A percentile compares a stretch with the other conserved stretches of the same genome.
These are phyloP conservation scores for Leptopilina myrica DNA, from an alignment of 2,888 invertebrate genomes.

Conservation along the genomic window DNA sequence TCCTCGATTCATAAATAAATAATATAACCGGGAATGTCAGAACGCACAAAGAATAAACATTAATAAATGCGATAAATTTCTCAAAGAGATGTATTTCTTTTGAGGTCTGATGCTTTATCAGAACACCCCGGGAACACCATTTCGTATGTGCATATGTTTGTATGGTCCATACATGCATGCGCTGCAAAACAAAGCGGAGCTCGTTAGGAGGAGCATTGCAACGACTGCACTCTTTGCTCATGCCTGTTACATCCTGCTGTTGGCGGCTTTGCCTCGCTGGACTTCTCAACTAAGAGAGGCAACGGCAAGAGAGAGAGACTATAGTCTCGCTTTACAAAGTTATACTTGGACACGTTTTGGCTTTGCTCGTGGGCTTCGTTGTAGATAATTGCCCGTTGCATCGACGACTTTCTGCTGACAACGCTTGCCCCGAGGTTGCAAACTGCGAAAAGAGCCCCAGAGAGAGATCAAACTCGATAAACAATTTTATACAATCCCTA, in stretches of 20 bases:
- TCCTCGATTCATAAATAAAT: no score
- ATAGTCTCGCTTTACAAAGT: constrained; percentile 53
- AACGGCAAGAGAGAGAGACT: constrained; percentile 18
- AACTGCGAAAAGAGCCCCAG: constrained; percentile 25
- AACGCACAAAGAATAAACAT: neutral
- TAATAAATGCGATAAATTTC: constrained; percentile 26
- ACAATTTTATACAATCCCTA: constrained; percentile 35
- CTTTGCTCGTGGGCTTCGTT: constrained; percentile 57
- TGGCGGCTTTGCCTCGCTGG: constrained; percentile 47
- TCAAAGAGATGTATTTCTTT: neutral
- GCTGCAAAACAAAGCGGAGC: constrained; percentile 76
- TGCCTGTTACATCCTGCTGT: constrained; percentile 56
- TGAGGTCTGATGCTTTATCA: constrained; percentile 31
- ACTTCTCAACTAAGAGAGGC: constrained; percentile 47
- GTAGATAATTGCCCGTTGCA: constrained; percentile 62
- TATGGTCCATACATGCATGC: constrained; percentile 66
- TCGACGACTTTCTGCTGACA: constrained; percentile 45
- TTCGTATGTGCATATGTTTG: constrained; percentile 63
- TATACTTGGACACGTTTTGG: constrained; percentile 63
- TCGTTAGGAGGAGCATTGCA: constrained; percentile 75
- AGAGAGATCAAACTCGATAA: constrained; percentile 29
- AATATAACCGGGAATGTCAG: no score
- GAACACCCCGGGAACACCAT: constrained; percentile 68
- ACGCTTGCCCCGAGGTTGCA: constrained; percentile 36
- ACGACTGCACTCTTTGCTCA: constrained; percentile 66